Evolutionary conservation across 2,888 invertebrate genomes (phyloP), one percentile per base, ranked within the genome.

Genomic region (Latheticus oryzae): DNA sequence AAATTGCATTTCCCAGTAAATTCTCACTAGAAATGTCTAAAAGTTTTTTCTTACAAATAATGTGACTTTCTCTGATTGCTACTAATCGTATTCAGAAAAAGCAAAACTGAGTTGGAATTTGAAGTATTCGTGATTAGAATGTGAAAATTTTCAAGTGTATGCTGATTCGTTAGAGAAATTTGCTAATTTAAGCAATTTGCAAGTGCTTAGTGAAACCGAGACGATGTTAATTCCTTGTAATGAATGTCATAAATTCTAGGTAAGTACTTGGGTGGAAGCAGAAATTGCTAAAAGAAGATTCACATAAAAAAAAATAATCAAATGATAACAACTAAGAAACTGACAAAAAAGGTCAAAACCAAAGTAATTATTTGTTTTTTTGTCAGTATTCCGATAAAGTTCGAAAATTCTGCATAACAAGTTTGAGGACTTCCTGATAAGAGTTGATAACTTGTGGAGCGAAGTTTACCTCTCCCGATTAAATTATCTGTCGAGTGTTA

Each of bases 101-200:
- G n/a, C n/a, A n/a, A n/a, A n/a, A n/a, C n/a, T 7, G 32, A 13
- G 7, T n/a, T 32, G 32, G 32, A 32, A 32, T 32, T 32, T 32
- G 5, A 32, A 32, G 32, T 11, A 32, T 32, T 13, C 32, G 32
- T 32, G 32, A n/a, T 32, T 5, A n/a, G 32, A 13, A 12, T 32
- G 11, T 16, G 32, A 13, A 32, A 32, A 32, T 32, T 32, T 32
- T 16, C 32, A 13, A 7, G 7, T n/a, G n/a, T 7, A 7, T 35
- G 35, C 35, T 19, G 35, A 35, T 35, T 35, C 19, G 35, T 35
- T 17, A 17, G 13, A 19, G 8, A 19, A 16, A 35, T 35, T 35
- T 35, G 35, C 35, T 35, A 35, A 35, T 35, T 35, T 19, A 5
- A 35, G 35, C 35, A 35, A 8, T 35, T 35, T 35, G 35, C 16